Percentiles rank a stretch among this genome's conserved stretches.
Conservation (phyloP, 2,888 invertebrate species). For the Chloroclystis v-ata region DNA sequence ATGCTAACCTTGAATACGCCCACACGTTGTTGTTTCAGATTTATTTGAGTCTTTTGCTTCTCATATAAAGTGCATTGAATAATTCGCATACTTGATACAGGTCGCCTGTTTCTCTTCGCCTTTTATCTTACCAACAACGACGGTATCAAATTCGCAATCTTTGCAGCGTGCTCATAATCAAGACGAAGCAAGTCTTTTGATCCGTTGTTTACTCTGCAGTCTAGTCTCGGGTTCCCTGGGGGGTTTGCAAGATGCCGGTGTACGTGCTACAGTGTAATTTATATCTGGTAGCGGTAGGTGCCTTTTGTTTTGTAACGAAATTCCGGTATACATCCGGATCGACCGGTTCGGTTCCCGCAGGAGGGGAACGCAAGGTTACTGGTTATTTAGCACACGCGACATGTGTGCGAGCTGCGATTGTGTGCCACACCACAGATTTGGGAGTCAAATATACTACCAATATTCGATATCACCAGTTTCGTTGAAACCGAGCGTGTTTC, state of each 20-base stretch:
- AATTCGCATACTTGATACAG: neutral
- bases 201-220: constrained; percentile 37
- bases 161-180: constrained; percentile 24
- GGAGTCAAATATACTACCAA: constrained; percentile 10
- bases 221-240: constrained; percentile 26
- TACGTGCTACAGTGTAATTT: constrained; percentile 12
- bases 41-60: constrained; percentile 22
- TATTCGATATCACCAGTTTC: neutral
- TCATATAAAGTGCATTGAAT: constrained; percentile 6
- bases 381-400: constrained; percentile 60
- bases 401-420: constrained; percentile 25
- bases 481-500: neutral
- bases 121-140: neutral
- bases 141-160: constrained; percentile 16
- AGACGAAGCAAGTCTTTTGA: constrained; percentile 32
- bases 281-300: constrained; percentile 4
- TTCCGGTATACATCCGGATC: constrained; percentile 48
- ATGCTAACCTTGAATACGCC: constrained; percentile 33
- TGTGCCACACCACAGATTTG: constrained; percentile 16
- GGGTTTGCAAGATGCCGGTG: constrained; percentile 38
- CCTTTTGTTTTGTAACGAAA: constrained; percentile 48
- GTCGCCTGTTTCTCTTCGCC: neutral
- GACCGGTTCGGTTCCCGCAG: constrained; percentile 65
- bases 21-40: constrained; percentile 34
- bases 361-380: constrained; percentile 67